Evolutionary conservation across 1,140 invertebrate genomes (phyloP).

Genomic region (Drosophila punjabiensis): DNA sequence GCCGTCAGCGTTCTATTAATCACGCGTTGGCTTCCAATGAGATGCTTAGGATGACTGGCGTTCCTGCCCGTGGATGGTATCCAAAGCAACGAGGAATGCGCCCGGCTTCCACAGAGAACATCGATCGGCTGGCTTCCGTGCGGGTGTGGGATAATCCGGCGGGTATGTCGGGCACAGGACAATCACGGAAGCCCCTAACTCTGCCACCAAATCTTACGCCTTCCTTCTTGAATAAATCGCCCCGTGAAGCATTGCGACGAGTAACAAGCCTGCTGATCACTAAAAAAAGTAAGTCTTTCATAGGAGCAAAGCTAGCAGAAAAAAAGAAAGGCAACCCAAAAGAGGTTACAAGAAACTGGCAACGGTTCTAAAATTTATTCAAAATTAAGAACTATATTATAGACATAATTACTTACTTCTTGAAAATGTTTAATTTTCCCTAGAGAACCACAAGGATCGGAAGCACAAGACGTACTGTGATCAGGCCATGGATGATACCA

Average conservation of each 20-base stretch:
- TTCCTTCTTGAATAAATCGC: slow-evolving; percentile 94
- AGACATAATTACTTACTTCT: background rate
- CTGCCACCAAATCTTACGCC: slow-evolving; percentile 93
- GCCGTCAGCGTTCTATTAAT: slow-evolving; percentile 88
- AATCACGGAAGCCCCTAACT: slow-evolving; percentile 90
- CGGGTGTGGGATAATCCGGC: slow-evolving; percentile 85
- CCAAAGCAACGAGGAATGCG: slow-evolving; percentile 90
- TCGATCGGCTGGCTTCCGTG: slow-evolving; percentile 88
- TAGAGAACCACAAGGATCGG: slow-evolving; percentile 74
- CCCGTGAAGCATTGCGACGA: slow-evolving; percentile 92
- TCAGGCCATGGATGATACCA: slow-evolving; percentile 67
- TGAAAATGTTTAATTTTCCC: background rate
- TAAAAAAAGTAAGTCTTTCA: slow-evolving; percentile 86
- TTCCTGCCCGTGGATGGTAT: slow-evolving; percentile 93
- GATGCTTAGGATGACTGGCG: slow-evolving; percentile 90
- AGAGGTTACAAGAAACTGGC: background rate
- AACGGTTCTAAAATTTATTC: background rate
- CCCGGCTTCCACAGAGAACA: slow-evolving; percentile 93
- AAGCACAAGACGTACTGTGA: slow-evolving; percentile 78
- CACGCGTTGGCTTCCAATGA: slow-evolving; percentile 91
- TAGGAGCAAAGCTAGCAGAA: background rate
- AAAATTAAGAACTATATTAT: too few relatives aligned
- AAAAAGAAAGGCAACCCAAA: background rate
- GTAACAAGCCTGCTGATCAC: slow-evolving; percentile 94
- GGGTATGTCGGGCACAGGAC: slow-evolving; percentile 79